Percentiles rank a stretch among this genome's conserved stretches.
Evolutionary conservation across 2,113 vertebrate genomes (phyloP).

Genomic region (Tichodroma muraria): DNA sequence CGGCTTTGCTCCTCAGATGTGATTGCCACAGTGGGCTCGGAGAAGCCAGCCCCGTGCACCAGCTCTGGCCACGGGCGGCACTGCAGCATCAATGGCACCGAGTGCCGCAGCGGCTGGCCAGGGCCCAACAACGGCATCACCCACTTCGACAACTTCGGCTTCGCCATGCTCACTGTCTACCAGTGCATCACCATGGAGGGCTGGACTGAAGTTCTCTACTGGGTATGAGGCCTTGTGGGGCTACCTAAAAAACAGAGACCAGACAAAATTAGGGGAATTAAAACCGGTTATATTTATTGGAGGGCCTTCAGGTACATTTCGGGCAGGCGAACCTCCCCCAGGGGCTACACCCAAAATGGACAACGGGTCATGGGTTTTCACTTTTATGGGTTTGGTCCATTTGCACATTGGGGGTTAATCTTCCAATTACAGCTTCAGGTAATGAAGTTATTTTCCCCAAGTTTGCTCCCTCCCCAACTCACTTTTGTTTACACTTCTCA

Average conservation of each 20-base stretch:
- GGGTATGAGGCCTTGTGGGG: conserved; percentile 56
- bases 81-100: conserved; percentile 84
- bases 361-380: rapidly evolving
- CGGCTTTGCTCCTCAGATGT: conserved; percentile 70
- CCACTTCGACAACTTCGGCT: conserved; percentile 96
- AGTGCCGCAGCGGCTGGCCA: conserved; percentile 85
- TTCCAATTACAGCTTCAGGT: background rate
- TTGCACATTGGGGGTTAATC: background rate
- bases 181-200: conserved; percentile 97
- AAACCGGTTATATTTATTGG: rapidly evolving
- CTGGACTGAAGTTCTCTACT: conserved; percentile 96
- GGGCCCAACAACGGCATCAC: conserved; percentile 96
- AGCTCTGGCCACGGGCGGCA: conserved; percentile 85
- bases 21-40: conserved; percentile 76
- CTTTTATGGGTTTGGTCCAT: background rate
- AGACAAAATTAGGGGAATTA: no score
- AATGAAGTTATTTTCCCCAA: background rate
- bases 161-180: conserved; percentile 95
- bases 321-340: rapidly evolving
- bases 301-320: background rate
- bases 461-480: background rate
- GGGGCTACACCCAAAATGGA: background rate
- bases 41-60: conserved; percentile 87
- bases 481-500: background rate
- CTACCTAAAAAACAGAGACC: background rate